phyloP scores from a whole-genome alignment of 2,113 vertebrate genomes.

The Alouatta palliata region DNA sequence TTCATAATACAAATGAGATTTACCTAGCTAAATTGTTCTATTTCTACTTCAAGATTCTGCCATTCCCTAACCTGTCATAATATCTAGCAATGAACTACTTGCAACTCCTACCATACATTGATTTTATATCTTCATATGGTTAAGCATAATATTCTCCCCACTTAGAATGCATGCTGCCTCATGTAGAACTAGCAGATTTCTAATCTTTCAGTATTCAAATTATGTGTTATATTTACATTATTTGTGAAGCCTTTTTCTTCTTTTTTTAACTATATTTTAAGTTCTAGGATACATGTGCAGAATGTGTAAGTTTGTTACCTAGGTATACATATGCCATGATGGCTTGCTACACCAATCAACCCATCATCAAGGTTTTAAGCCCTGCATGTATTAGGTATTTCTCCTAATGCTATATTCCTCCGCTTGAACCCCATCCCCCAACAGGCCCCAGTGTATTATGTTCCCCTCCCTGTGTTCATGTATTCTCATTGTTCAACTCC shows the following conservation, averaged over 20 bases:
- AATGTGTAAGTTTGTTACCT: too few species aligned
- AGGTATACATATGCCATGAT: too few species aligned
- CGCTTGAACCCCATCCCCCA: too few species aligned
- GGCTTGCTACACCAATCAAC: too few species aligned
- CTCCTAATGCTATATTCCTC: too few species aligned
- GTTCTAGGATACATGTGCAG: too few species aligned
- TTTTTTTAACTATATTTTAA: too few species aligned
- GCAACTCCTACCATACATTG: neutral
- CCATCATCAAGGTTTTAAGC: too few species aligned
- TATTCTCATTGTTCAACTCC: too few species aligned
- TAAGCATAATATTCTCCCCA: neutral
- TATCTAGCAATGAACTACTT: neutral
- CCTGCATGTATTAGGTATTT: too few species aligned
- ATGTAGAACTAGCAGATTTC: neutral
- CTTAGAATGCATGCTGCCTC: neutral
- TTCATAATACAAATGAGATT: neutral
- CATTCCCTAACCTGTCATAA: neutral
- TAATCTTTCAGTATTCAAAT: neutral
- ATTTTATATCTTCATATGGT: neutral
- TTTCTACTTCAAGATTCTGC: neutral
- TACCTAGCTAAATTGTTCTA: neutral
- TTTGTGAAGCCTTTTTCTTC: neutral
- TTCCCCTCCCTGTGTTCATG: too few species aligned
- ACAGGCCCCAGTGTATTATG: too few species aligned
- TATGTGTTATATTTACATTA: neutral